Evolutionary conservation across 2,113 vertebrate species (phyloP), one percentile per base, ranked within the genome.

Genomic region (Laterallus jamaicensis): DNA sequence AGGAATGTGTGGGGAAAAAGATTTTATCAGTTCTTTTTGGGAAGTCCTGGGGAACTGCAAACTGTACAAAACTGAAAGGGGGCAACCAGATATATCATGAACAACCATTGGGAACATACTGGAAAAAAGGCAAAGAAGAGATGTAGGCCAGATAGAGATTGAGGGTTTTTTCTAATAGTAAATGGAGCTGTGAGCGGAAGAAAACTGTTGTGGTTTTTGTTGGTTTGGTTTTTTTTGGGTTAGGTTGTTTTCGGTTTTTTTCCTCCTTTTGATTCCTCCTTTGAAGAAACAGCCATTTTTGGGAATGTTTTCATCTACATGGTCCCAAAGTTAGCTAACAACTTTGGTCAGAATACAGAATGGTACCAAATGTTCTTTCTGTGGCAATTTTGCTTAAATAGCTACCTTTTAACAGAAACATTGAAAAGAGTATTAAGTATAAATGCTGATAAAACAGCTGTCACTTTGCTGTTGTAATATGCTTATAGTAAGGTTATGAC

Each of bases 391-490:
- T 75, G 6, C 39, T 32, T 47, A 86, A 87, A 52, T 21, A 66
- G 2, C 11, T 73, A 7, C 52, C 13, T 83, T 90, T 70, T 52
- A 91, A 59, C 4, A 71, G 25, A 84, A 89, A n/a, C 1, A 50
- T 75, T 84, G 4, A 39, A 89, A 80, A 77, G 4, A 42, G 1
- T 75, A 64, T 62, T n/a, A 68, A 78, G 11, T 35, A 42, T 39
- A 90, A 80, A 66, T 40, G 22, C 25, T 70, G n/a, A 74, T 14
- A 74, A 86, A 96, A 70, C n/a, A 92, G 32, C 35, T 50, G 31
- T 20, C 24, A 28, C 40, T 83, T 77, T 86, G 31, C 40, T 89
- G 5, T 28, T 58, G 40, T 35, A 64, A 44, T 56, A 37, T 55
- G 24, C 31, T 84, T 87, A 44, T 21, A 62, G 18, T 74, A 58